These are phyloP conservation scores for Drosophila funebris DNA, from an alignment of 1,140 invertebrate genomes.

Conservation along the genomic window DNA sequence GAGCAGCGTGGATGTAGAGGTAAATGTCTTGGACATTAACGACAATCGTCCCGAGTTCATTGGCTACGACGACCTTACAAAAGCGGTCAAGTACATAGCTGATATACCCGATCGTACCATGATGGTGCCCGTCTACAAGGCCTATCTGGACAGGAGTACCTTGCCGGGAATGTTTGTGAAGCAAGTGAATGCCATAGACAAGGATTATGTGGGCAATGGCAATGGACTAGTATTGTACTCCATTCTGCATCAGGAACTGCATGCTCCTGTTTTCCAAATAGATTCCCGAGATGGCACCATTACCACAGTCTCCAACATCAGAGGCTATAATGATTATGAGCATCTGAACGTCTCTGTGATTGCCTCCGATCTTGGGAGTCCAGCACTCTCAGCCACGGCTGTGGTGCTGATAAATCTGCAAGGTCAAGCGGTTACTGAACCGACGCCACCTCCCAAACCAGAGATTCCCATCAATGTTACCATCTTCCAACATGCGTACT, in stretches of 20 bases:
- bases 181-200: conserved; percentile 92
- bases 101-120: conserved; percentile 61
- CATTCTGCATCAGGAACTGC: conserved; percentile 86
- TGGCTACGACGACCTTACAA: conserved; percentile 87
- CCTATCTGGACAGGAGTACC: conserved; percentile 88
- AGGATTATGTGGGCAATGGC: conserved; percentile 92
- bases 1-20: conserved; percentile 90
- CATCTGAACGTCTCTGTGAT: conserved; percentile 89
- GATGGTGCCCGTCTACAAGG: conserved; percentile 88
- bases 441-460: conserved; percentile 51
- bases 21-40: conserved; percentile 92
- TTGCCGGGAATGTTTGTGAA: conserved; percentile 88
- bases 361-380: conserved; percentile 92
- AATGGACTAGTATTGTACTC: conserved; percentile 92
- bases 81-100: conserved; percentile 64
- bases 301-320: conserved; percentile 88
- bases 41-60: conserved; percentile 90
- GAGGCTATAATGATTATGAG: conserved; percentile 86
- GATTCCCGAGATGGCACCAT: conserved; percentile 92
- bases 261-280: conserved; percentile 88
- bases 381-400: conserved; percentile 91
- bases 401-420: conserved; percentile 88
- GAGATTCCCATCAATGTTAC: conserved; percentile 68
- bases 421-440: conserved; percentile 86
- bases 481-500: conserved; percentile 89